These are phyloP conservation scores for Ypsolopha sequella DNA, from an alignment of 2,888 invertebrate species.

Conservation along the genomic window DNA sequence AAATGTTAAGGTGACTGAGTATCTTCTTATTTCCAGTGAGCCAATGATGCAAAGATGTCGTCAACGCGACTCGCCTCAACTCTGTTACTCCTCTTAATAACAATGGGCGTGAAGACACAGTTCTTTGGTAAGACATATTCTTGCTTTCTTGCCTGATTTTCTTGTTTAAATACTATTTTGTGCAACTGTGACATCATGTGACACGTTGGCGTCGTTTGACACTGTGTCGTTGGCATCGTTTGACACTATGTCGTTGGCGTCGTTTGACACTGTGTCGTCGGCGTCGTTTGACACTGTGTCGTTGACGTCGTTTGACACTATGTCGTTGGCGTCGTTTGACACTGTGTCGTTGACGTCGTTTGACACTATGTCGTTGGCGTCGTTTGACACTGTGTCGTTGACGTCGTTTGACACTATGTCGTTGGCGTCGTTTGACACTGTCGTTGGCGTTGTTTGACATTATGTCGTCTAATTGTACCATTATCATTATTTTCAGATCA, in stretches of 20 bases:
- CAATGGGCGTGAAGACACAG: conserved; percentile 3
- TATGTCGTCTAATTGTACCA: not conserved
- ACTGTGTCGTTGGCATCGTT: not conserved
- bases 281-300: not conserved
- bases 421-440: not conserved
- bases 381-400: no score
- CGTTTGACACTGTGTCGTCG: not conserved
- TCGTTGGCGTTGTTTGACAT: not conserved
- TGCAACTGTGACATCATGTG: no score
- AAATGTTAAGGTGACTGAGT: no score
- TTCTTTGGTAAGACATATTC: conserved; percentile 7
- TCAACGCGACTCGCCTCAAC: not conserved
- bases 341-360: no score
- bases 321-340: no score
- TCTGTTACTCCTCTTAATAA: conserved; percentile 1
- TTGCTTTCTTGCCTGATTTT: not conserved
- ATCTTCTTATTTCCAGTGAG: no score
- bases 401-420: no score
- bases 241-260: no score
- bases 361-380: no score
- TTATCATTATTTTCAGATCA: conserved; percentile 27
- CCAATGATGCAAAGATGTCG: no score
- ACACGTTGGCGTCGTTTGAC: no score
- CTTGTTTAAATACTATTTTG: no score
- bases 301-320: not conserved